Evolutionary conservation across 1,140 invertebrate species (phyloP), one percentile per base, ranked within the genome.

Genomic region (Formica selysi): DNA sequence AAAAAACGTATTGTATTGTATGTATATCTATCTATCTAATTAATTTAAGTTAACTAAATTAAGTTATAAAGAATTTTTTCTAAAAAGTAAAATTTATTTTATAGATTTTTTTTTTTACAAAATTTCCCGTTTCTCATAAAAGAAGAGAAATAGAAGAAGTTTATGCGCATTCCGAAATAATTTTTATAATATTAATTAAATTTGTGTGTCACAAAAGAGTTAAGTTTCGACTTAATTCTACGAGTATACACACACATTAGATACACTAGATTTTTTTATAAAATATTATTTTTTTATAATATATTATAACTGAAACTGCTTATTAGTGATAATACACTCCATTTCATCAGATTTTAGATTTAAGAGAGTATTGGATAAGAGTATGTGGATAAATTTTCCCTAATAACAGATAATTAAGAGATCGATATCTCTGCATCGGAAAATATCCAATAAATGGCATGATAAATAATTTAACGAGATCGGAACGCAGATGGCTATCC

Each of bases 391-490:
- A 11, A 65, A 51, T 78, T 32, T 22, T 7, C 1, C 11, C 26
- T 11, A n/a, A 29, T 78, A 78, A 51, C 32, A 13, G 5, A 48
- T 51, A 38, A 16, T 51, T 38, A 68, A 38, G 1, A 64, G 22
- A 61, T 61, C 57, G 29, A 64, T 76, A 65, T 7, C 41, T 41
- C 38, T 29, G 32, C 10, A 62, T 51, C 65, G 11, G 41, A 51
- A 79, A 79, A 26, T 19, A 67, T 36, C 62, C 41, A 29, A 76
- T 64, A 44, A 76, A 62, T 1, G 38, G 51, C 32, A 13, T 29
- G n/a, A 22, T 79, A 48, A 79, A 67, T 65, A 78, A 78, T 13
- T 67, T 36, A 78, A 78, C 29, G n/a, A 79, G 22, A n/a, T 13
- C 11, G 61, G 3, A 61, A 32, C 38, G 8, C 11, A 41, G 32